Evolutionary conservation across 2,113 vertebrate genomes (phyloP), one percentile per base, ranked within the genome.

Genomic region (Phocoena phocoena): DNA sequence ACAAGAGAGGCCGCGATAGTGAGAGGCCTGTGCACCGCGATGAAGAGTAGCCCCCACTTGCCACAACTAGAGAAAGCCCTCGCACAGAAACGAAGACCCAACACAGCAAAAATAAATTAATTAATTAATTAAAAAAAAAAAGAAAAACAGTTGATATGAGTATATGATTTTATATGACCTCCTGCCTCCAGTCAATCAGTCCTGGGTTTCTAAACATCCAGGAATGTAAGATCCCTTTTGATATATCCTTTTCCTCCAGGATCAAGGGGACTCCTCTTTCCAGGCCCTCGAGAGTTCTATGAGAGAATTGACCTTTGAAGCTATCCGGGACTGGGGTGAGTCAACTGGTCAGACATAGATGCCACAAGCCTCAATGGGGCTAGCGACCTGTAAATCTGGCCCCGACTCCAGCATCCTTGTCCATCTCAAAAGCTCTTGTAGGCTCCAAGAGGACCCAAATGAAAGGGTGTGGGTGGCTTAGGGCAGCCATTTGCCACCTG

Each of bases 301-400:
- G 38, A 67, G n/a, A 90, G 47, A 74, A 17, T 2, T 28, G 15
- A 26, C 28, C 33, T 92, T 26, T 38, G 23, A 63, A 65, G n/a
- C 21, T 6, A 25, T 15, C 5, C 5, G 28, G 10, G 2, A 12
- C 10, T 70, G 50, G 38, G 38, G 20, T 68, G 28, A 41, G 25
- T 8, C 26, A 17, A 2, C 38, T 36, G 41, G n/a, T 25, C 36
- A 41, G 53, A 41, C 28, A 12, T 0, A 31, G 28, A 47, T 5
- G 8, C 31, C 3, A 5, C 1, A 23, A 71, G 23, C 31, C 53
- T 81, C 53, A 1, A 3, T 26, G 21, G 81, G 31, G 2, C 82
- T 44, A 12, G 41, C 0, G 1, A 25, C 25, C 38, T 7, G 0
- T 25, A 9, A 15, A 12, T 23, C 36, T 25, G 92, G 47, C 28